Conservation (phyloP, 1,140 invertebrate genomes). For the Alviniconcha marisindica region DNA sequence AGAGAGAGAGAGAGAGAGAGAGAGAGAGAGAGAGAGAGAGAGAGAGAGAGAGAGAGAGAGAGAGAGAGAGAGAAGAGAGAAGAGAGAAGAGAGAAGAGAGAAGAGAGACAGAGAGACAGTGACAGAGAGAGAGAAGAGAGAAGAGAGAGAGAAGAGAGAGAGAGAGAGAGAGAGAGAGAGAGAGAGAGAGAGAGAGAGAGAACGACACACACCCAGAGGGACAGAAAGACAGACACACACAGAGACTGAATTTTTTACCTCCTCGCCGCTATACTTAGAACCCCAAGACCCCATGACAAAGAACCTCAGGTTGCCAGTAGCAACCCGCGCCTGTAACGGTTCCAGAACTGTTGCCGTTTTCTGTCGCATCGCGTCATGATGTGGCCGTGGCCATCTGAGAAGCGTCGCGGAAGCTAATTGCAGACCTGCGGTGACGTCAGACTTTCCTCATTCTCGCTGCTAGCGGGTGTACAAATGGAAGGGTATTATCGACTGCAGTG, state of each 20-base stretch:
- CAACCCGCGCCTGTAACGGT: not conserved
- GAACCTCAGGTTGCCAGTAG: not conserved
- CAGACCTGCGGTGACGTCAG: conserved; percentile 13
- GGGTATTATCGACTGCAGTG: conserved; percentile 15
- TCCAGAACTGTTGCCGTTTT: not conserved
- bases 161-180: not conserved
- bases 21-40: conserved; percentile 15
- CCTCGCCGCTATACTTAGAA: not conserved
- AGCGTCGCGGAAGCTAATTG: conserved; percentile 1
- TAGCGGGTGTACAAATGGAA: not conserved
- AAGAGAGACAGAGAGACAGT: not conserved
- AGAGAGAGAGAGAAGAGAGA: not conserved
- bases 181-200: conserved; percentile 31
- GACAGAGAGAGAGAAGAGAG: not conserved
- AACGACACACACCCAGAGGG: not conserved
- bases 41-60: conserved; percentile 33
- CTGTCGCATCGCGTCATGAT: not conserved
- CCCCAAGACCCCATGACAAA: not conserved
- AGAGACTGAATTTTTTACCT: not conserved
- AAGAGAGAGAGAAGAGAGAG: not conserved
- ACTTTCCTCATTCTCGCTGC: too few relatives aligned
- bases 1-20: not conserved
- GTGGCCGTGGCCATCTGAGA: too few relatives aligned
- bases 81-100: not conserved
- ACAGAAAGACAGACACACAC: not conserved